Percentiles rank a stretch among this genome's conserved stretches.
Evolutionary conservation across 2,888 invertebrate species (phyloP).

Genomic region (Cybosia mesomella): DNA sequence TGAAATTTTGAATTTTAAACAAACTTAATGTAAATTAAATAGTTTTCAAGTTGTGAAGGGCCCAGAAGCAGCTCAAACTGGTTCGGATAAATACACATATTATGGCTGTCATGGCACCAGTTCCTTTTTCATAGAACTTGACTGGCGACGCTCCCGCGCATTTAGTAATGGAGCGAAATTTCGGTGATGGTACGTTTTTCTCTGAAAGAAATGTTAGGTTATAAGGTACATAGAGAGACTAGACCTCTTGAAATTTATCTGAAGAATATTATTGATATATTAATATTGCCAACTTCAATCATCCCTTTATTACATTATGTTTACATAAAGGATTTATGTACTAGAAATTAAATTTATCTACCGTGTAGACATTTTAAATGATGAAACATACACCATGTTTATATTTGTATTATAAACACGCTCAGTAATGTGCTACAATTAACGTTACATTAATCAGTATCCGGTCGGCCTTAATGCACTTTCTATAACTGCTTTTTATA

Average conservation of each 20-base stretch:
- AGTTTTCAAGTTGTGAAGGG: no score
- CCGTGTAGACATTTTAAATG: neutral
- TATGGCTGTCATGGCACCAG: no score
- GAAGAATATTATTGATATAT: neutral
- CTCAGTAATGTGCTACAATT: neutral
- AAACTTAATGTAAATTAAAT: no score
- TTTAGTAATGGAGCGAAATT: neutral
- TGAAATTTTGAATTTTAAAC: no score
- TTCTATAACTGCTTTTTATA: neutral
- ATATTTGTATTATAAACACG: neutral
- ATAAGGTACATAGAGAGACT: neutral
- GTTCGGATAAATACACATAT: no score
- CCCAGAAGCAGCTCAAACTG: no score
- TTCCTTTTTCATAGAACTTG: no score
- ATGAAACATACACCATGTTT: neutral
- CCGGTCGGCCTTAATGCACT: neutral
- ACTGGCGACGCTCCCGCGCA: no score
- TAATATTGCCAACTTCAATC: neutral
- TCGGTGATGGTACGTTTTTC: neutral
- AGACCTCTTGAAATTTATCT: neutral
- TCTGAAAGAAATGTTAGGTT: neutral
- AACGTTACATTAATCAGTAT: neutral
- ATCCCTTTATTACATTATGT: neutral
- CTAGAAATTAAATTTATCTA: neutral
- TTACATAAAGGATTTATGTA: neutral